Percentiles rank a stretch among this genome's conserved stretches.
These are phyloP conservation scores for Leptinotarsa undecemlineata DNA, from an alignment of 1,140 invertebrate genomes.

Conservation along the genomic window DNA sequence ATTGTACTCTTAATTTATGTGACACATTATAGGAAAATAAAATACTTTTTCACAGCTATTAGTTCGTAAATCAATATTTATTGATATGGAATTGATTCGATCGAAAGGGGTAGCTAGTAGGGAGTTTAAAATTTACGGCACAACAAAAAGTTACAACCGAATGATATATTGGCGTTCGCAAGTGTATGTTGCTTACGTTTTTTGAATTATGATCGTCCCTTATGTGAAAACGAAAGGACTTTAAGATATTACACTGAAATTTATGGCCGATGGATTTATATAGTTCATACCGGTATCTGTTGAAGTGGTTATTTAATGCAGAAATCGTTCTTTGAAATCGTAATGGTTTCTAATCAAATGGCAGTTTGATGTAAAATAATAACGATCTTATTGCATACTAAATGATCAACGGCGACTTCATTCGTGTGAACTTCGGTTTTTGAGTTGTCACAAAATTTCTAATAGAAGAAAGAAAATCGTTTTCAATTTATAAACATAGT, in stretches of 20 bases:
- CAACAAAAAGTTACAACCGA: slow-evolving; percentile 33
- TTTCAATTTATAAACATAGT: no score
- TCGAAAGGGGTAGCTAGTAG: slow-evolving; percentile 39
- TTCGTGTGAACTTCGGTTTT: no score
- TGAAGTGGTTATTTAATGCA: neutral
- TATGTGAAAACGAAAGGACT: slow-evolving; percentile 36
- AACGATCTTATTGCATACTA: no score
- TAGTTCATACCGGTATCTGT: slow-evolving; percentile 5
- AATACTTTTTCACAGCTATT: slow-evolving; percentile 48
- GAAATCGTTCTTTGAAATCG: no score
- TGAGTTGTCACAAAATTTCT: no score
- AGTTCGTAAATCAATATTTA: slow-evolving; percentile 53
- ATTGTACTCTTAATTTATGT: slow-evolving; percentile 41
- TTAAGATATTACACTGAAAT: slow-evolving; percentile 29
- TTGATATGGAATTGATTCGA: slow-evolving; percentile 48
- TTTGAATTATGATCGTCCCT: slow-evolving; percentile 42
- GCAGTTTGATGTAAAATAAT: no score
- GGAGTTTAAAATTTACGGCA: slow-evolving; percentile 48
- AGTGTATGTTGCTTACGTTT: slow-evolving; percentile 47
- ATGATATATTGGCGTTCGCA: slow-evolving; percentile 45
- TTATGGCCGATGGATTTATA: slow-evolving; percentile 18
- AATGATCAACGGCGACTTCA: no score
- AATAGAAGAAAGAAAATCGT: no score
- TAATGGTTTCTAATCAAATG: no score
- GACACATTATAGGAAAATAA: slow-evolving; percentile 51